Evolutionary conservation across 2,113 vertebrate genomes (phyloP).

Genomic region (Crotalus viridis): DNA sequence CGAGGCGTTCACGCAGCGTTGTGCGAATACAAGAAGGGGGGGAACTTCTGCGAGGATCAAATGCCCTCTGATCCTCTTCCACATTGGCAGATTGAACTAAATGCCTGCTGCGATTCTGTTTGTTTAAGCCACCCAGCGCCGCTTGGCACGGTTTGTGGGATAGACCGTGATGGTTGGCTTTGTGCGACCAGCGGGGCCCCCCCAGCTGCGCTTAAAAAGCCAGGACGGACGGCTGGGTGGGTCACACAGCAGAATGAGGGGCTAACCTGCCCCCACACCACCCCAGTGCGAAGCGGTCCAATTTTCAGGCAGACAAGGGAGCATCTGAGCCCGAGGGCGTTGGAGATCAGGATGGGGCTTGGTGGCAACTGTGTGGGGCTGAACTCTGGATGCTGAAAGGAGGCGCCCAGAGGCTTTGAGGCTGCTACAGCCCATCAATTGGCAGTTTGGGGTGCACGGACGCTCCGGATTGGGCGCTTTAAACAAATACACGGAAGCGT

Average conservation of each 20-base stretch:
- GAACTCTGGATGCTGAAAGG: background rate
- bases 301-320: background rate
- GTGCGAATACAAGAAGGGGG: background rate
- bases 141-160: background rate
- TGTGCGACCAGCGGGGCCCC: background rate
- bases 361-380: background rate
- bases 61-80: background rate
- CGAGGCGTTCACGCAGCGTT: background rate
- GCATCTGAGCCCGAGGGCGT: background rate
- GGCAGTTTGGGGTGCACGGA: background rate
- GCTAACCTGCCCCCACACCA: background rate
- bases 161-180: background rate
- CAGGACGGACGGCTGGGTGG: background rate
- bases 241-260: background rate
- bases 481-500: background rate
- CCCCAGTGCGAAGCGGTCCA: background rate
- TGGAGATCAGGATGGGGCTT: background rate
- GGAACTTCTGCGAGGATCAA: background rate
- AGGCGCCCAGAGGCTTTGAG: background rate
- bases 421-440: background rate
- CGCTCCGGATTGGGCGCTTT: background rate
- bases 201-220: background rate
- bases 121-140: background rate
- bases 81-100: background rate
- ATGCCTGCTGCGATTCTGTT: background rate